These are phyloP conservation scores for Anastrepha ludens DNA, from an alignment of 1,140 invertebrate genomes.

Conservation along the genomic window DNA sequence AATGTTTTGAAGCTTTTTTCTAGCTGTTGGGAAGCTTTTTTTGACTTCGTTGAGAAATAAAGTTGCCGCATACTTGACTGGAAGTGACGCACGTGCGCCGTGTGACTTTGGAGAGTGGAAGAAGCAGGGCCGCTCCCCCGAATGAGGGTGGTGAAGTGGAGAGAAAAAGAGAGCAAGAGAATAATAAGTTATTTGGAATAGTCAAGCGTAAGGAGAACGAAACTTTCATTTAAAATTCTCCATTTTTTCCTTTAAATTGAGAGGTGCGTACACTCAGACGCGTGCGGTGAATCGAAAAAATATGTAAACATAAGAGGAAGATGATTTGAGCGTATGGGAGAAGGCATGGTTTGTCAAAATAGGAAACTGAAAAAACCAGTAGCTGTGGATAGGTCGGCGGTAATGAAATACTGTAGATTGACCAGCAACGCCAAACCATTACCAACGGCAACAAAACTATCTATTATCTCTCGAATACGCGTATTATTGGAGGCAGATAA, in stretches of 20 bases:
- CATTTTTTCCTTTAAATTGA: no score
- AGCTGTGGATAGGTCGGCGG: slow-evolving; percentile 32
- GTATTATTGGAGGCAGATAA: no score
- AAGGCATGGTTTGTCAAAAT: neutral
- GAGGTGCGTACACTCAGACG: neutral
- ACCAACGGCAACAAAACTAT: neutral
- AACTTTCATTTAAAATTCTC: neutral
- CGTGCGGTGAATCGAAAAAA: no score
- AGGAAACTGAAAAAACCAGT: neutral
- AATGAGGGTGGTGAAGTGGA: neutral
- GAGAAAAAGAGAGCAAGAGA: neutral
- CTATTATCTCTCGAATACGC: no score
- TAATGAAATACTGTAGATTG: neutral
- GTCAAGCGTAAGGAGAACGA: neutral
- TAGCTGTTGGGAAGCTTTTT: neutral
- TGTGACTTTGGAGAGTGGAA: slow-evolving; percentile 34
- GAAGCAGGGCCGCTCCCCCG: slow-evolving; percentile 5
- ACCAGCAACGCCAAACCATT: neutral
- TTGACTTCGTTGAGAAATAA: neutral
- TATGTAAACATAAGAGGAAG: no score
- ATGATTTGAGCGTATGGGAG: no score
- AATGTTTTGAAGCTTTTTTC: neutral
- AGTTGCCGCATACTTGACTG: slow-evolving; percentile 11
- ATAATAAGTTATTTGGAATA: no score
- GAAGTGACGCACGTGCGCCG: slow-evolving; percentile 40